Evolutionary conservation across 2,797 vertebrate species (phyloP).

Genomic region (Sorex maritimensis): DNA sequence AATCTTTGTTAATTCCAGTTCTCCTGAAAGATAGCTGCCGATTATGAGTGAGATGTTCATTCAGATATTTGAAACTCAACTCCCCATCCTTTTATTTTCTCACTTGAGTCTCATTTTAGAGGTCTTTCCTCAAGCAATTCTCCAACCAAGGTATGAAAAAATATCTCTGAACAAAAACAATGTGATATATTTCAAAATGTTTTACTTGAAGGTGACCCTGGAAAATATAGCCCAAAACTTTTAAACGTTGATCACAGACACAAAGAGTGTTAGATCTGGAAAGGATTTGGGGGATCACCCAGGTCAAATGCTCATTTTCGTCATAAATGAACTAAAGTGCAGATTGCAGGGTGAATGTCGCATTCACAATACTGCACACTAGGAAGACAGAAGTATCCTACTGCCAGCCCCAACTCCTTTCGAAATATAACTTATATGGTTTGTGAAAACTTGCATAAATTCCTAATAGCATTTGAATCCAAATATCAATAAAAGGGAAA

Average conservation of each 20-base stretch:
- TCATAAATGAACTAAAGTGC: not conserved
- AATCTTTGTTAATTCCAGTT: not conserved
- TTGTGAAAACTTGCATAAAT: constrained; percentile 13
- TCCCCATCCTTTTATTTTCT: not conserved
- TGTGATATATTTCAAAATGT: not conserved
- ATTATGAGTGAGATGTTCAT: not conserved
- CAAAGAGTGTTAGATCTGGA: not conserved
- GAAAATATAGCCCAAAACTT: not conserved
- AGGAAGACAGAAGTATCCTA: not conserved
- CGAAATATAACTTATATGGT: not conserved
- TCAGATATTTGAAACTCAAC: not conserved
- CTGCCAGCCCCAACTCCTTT: not conserved
- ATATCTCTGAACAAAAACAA: constrained; percentile 31
- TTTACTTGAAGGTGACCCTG: not conserved
- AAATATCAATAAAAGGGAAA: constrained; percentile 16
- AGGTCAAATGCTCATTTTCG: not conserved
- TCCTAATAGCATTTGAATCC: not conserved
- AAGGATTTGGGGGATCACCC: not conserved
- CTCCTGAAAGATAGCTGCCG: not conserved
- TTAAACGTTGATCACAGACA: constrained; percentile 6
- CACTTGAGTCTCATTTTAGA: not conserved
- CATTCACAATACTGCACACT: accelerated
- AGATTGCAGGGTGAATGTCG: too few relatives aligned
- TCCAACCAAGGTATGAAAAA: not conserved
- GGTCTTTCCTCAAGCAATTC: not conserved